Evolutionary conservation across 2,797 vertebrate genomes (phyloP).

Genomic region (Schizopygopsis pylzovi): DNA sequence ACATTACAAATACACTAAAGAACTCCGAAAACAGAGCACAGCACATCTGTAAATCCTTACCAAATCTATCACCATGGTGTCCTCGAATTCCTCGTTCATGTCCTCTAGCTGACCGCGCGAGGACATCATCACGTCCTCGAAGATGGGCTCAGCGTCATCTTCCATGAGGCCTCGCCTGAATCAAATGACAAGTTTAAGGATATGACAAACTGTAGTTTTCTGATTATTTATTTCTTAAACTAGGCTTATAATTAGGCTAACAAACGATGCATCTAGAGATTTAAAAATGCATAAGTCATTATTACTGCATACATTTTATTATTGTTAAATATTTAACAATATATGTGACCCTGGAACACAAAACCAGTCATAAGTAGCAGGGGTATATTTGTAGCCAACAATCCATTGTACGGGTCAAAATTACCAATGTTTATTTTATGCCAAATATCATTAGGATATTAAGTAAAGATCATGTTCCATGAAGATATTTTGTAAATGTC

Average conservation of each 20-base stretch:
- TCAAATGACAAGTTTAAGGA: background rate
- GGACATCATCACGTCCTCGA: slow-evolving; percentile 99
- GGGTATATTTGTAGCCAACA: background rate
- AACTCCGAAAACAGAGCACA: background rate
- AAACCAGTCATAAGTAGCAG: background rate
- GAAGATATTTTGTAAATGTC: background rate
- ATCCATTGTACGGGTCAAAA: too few species aligned
- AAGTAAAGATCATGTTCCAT: background rate
- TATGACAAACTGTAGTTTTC: background rate
- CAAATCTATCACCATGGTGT: slow-evolving; percentile 99
- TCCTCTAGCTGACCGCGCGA: slow-evolving; percentile 97
- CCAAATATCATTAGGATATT: background rate
- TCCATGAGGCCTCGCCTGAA: slow-evolving; percentile 96
- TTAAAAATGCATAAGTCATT: background rate
- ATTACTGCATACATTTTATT: background rate
- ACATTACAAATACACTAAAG: background rate
- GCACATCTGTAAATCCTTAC: slow-evolving; percentile 73
- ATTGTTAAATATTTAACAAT: background rate
- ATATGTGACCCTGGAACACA: background rate
- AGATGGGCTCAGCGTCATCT: slow-evolving; percentile 98
- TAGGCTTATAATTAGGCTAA: background rate
- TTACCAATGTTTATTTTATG: too few species aligned
- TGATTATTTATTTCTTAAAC: background rate
- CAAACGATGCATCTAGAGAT: background rate
- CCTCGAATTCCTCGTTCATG: slow-evolving; percentile 99